phyloP scores from a whole-genome alignment of 1,140 invertebrate genomes.

The Cepaea nemoralis region DNA sequence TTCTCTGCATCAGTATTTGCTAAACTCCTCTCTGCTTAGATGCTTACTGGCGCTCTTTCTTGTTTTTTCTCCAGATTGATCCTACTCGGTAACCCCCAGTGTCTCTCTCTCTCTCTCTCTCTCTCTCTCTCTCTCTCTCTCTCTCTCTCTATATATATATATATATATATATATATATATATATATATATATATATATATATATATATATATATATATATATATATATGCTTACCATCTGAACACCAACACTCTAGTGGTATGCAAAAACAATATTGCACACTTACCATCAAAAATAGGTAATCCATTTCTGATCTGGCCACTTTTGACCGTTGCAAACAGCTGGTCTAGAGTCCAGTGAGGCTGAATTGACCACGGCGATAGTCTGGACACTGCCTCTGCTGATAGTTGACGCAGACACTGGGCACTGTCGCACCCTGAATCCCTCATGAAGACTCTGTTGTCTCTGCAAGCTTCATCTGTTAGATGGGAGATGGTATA shows the following conservation, averaged over 20 bases:
- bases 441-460: background rate
- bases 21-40: too few relatives aligned
- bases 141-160: too few relatives aligned
- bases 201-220: too few relatives aligned
- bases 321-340: background rate
- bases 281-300: conserved; percentile 36
- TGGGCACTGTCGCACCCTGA: background rate
- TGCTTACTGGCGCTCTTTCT: background rate
- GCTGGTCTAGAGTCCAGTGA: conserved; percentile 19
- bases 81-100: background rate
- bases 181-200: too few relatives aligned
- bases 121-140: background rate
- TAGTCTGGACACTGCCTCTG: background rate
- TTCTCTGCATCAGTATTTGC: too few relatives aligned
- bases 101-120: conserved; percentile 4
- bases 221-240: too few relatives aligned
- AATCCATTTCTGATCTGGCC: conserved; percentile 27
- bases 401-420: conserved; percentile 15
- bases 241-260: too few relatives aligned
- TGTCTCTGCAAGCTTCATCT: conserved; percentile 32
- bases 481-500: too few relatives aligned
- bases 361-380: conserved; percentile 37
- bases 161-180: too few relatives aligned
- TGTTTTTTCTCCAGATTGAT: background rate
- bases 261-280: too few relatives aligned